Conservation (phyloP, 2,113 vertebrate genomes). For the Actinemys pallida region DNA sequence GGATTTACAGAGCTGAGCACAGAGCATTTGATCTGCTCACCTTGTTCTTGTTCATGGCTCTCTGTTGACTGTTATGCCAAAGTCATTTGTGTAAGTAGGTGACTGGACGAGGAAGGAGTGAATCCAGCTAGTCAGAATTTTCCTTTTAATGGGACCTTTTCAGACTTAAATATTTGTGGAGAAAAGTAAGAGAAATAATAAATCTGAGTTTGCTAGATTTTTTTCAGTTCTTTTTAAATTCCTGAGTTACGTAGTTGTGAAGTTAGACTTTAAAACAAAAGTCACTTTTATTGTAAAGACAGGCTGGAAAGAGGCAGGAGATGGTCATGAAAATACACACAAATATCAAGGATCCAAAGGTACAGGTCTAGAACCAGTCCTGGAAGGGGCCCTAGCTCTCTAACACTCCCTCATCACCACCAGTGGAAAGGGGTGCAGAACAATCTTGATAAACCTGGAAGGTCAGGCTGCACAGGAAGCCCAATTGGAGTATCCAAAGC, state of each 20-base stretch:
- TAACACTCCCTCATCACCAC: too few relatives aligned
- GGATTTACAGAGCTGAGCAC: not conserved
- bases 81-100: slow-evolving; percentile 1
- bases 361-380: too few relatives aligned
- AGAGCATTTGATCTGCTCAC: not conserved
- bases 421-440: too few relatives aligned
- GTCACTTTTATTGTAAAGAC: not conserved
- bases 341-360: not conserved
- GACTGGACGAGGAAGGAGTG: slow-evolving; percentile 15
- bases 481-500: too few relatives aligned
- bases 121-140: not conserved
- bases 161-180: not conserved
- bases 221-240: not conserved
- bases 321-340: not conserved
- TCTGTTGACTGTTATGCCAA: slow-evolving; percentile 1
- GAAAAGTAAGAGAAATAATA: not conserved
- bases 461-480: too few relatives aligned
- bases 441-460: too few relatives aligned
- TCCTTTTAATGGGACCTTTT: slow-evolving; percentile 40
- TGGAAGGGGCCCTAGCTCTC: too few relatives aligned
- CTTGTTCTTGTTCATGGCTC: not conserved
- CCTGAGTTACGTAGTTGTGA: not conserved
- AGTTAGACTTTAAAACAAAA: not conserved
- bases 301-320: not conserved
- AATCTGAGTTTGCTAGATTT: not conserved